Evolutionary conservation across 2,113 vertebrate species (phyloP).

Genomic region (Pluvianellus socialis): DNA sequence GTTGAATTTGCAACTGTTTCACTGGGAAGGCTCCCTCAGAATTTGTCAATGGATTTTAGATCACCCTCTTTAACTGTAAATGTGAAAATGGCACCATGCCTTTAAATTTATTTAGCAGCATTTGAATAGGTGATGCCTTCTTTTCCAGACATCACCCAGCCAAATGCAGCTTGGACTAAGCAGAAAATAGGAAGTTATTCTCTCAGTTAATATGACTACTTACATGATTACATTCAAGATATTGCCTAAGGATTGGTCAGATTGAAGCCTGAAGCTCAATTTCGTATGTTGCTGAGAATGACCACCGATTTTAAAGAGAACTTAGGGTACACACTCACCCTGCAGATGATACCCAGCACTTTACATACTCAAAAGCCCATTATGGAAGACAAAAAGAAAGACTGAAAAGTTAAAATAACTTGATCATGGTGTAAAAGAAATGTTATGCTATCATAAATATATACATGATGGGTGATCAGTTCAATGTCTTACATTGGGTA

Average conservation of each 20-base stretch:
- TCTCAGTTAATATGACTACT: neutral
- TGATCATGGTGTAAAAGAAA: neutral
- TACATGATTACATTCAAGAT: neutral
- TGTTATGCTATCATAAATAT: neutral
- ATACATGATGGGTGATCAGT: neutral
- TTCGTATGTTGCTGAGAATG: neutral
- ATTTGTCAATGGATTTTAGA: slow-evolving; percentile 15
- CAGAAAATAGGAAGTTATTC: neutral
- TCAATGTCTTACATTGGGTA: neutral
- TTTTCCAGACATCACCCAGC: neutral
- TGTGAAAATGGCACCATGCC: neutral
- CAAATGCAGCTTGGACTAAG: neutral
- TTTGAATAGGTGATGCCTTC: neutral
- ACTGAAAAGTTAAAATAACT: neutral
- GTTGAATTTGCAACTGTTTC: neutral
- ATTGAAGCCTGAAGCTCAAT: neutral
- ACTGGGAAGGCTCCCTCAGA: neutral
- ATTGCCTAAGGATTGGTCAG: neutral
- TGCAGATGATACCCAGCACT: neutral
- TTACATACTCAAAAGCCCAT: neutral
- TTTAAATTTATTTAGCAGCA: neutral
- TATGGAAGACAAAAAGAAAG: neutral
- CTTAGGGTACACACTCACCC: neutral
- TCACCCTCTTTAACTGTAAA: neutral
- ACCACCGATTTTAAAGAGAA: neutral